Evolutionary conservation across 1,140 invertebrate genomes (phyloP).

Genomic region (Tetragnatha versicolor): DNA sequence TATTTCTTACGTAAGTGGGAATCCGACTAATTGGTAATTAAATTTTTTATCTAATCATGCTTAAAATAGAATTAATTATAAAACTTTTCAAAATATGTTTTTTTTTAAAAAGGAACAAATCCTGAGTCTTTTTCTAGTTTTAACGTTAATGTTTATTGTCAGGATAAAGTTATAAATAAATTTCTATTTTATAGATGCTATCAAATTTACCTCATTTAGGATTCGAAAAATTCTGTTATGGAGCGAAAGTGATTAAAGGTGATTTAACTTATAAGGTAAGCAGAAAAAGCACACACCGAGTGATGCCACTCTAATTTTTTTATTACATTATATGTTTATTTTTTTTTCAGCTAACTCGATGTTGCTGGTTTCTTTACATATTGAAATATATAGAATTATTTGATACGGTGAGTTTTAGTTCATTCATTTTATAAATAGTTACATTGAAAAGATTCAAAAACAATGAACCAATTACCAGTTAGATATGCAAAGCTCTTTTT

Average conservation of each 20-base stretch:
- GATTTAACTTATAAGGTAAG: slow-evolving; percentile 6
- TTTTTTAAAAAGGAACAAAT: too few relatives aligned
- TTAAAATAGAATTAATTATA: background rate
- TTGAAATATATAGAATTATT: slow-evolving; percentile 96
- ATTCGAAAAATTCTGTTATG: background rate
- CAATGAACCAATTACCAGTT: too few relatives aligned
- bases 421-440: too few relatives aligned
- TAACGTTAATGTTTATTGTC: too few relatives aligned
- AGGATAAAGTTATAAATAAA: too few relatives aligned
- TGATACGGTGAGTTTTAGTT: slow-evolving; percentile 93
- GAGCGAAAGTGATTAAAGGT: background rate
- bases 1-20: background rate
- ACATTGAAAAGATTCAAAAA: too few relatives aligned
- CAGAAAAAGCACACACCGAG: too few relatives aligned
- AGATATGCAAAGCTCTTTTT: too few relatives aligned
- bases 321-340: background rate
- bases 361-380: slow-evolving; percentile 81
- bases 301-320: background rate
- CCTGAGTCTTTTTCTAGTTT: too few relatives aligned
- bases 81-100: background rate
- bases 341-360: slow-evolving; percentile 68
- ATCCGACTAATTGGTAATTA: background rate
- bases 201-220: background rate
- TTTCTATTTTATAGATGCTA: background rate
- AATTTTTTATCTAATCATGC: background rate